Evolutionary conservation across 2,113 vertebrate species (phyloP).

Genomic region (Ceyx cyanopectus): DNA sequence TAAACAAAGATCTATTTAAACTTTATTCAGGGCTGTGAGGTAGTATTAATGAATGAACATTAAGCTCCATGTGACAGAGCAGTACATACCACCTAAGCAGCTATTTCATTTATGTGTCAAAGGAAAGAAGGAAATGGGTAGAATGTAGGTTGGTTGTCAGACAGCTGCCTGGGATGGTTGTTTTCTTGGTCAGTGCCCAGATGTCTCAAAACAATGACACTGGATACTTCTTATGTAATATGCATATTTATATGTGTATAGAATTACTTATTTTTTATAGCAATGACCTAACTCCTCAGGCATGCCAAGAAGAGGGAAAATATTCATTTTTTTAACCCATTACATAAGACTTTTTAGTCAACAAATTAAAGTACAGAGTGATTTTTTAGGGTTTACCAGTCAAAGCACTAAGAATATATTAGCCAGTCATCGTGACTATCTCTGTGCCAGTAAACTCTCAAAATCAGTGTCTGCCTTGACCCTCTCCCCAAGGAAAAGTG

Average conservation of each 20-base stretch:
- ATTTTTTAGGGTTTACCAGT: background rate
- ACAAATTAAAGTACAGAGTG: background rate
- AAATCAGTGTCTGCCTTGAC: background rate
- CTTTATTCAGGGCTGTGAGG: background rate
- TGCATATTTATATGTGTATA: background rate
- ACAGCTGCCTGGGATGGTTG: background rate
- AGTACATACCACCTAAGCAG: background rate
- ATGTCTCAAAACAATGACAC: background rate
- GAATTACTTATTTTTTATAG: conserved; percentile 16
- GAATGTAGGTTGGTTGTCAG: background rate
- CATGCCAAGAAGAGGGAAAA: conserved; percentile 2
- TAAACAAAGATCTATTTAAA: background rate
- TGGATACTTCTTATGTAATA: conserved; percentile 18
- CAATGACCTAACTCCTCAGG: background rate
- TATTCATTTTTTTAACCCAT: background rate
- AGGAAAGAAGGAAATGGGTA: background rate
- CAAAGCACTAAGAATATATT: background rate
- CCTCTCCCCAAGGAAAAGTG: background rate
- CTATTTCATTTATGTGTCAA: background rate
- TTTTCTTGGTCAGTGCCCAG: background rate
- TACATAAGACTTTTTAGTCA: background rate
- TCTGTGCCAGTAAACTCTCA: background rate
- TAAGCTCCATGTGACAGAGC: background rate
- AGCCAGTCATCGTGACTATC: background rate
- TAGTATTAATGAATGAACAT: background rate